These are phyloP conservation scores for Nasonia longicornis DNA, from an alignment of 1,140 invertebrate species.

Conservation along the genomic window DNA sequence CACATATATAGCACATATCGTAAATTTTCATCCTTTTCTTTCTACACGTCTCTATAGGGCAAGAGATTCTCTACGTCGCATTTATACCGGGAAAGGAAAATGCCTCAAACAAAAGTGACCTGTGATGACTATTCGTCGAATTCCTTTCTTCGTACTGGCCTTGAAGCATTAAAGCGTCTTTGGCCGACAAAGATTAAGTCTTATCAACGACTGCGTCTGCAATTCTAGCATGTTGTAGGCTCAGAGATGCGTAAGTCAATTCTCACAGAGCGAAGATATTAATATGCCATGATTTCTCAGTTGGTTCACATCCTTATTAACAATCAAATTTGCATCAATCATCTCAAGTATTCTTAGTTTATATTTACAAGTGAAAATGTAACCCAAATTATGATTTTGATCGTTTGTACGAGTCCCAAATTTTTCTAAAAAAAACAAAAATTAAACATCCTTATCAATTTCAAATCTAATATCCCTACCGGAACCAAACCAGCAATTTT, in stretches of 20 bases:
- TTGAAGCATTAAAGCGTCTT: background rate
- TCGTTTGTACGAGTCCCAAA: too few species aligned
- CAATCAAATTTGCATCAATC: background rate
- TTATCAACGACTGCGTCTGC: background rate
- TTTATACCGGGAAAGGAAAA: background rate
- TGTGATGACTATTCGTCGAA: background rate
- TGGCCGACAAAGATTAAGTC: background rate
- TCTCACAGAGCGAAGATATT: background rate
- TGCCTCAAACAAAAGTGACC: background rate
- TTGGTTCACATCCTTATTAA: background rate
- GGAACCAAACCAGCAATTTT: background rate
- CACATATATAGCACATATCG: background rate
- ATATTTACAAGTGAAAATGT: background rate
- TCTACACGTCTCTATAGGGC: background rate
- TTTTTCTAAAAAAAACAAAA: background rate
- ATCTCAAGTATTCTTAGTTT: background rate
- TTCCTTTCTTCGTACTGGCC: background rate
- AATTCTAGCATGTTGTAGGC: background rate
- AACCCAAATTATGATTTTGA: background rate
- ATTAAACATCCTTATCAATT: background rate
- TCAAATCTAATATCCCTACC: background rate
- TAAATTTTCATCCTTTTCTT: background rate
- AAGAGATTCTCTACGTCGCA: constrained; percentile 4
- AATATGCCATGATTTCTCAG: background rate
- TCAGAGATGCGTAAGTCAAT: background rate